Evolutionary conservation across 2,113 vertebrate genomes (phyloP).

Genomic region (Osmerus eperlanus): DNA sequence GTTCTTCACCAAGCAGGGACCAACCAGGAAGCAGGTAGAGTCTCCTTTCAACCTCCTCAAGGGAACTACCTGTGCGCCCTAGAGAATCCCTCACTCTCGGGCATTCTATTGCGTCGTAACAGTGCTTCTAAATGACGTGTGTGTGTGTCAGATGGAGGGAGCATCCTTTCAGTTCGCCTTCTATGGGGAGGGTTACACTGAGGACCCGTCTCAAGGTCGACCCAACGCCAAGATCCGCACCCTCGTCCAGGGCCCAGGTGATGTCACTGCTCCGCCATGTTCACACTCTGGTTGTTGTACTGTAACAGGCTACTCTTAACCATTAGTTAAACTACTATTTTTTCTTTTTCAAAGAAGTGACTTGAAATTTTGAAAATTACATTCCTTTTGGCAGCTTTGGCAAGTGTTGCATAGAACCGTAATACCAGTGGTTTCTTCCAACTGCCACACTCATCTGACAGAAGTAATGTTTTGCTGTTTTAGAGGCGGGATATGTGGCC

Average conservation of each 20-base stretch:
- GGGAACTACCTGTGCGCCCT: no score
- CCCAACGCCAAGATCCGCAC: constrained; percentile 88
- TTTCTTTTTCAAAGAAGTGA: no score
- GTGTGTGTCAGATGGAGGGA: constrained; percentile 75
- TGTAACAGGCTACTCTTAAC: neutral
- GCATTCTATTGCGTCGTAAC: neutral
- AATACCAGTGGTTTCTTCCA: no score
- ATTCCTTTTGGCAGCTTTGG: no score
- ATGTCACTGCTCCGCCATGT: neutral
- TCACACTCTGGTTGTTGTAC: neutral
- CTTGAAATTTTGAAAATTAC: no score
- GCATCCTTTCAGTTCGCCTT: constrained; percentile 87
- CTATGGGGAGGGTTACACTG: constrained; percentile 87
- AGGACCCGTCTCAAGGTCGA: constrained; percentile 75
- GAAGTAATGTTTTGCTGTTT: constrained; percentile 7
- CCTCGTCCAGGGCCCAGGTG: constrained; percentile 92
- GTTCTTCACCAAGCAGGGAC: constrained; percentile 83
- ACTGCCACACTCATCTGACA: no score
- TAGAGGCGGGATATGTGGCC: constrained; percentile 86
- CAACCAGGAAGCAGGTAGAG: constrained; percentile 89
- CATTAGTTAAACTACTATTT: no score
- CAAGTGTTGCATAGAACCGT: no score
- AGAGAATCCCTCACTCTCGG: neutral
- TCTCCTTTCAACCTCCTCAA: neutral
- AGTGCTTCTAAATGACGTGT: neutral